phyloP scores from a whole-genome alignment of 2,113 vertebrate genomes.

The Rafetus swinhoei region DNA sequence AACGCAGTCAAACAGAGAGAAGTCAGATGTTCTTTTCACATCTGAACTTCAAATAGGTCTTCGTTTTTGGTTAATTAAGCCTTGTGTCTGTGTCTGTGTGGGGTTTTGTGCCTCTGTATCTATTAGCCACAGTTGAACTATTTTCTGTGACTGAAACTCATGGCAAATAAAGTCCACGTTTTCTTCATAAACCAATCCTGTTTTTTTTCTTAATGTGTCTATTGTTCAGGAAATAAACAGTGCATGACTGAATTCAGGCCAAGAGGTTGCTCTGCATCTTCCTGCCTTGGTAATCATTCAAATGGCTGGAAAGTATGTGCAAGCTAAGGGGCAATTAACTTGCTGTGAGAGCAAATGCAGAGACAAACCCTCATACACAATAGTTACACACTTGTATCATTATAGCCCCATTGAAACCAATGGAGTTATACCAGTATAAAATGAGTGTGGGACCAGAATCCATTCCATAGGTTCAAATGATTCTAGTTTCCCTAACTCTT shows the following conservation, averaged over 20 bases:
- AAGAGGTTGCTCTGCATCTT: accelerated
- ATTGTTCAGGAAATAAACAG: not conserved
- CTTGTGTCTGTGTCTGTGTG: slow-evolving; percentile 5
- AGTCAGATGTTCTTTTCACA: slow-evolving; percentile 65
- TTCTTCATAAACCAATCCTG: not conserved
- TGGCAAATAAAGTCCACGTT: not conserved
- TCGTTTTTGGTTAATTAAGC: slow-evolving; percentile 59
- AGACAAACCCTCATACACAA: not conserved
- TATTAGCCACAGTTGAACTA: not conserved
- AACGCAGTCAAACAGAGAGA: slow-evolving; percentile 64
- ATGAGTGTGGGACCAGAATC: not conserved
- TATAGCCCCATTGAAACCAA: not conserved
- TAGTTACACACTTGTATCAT: not conserved
- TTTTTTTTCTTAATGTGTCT: not conserved
- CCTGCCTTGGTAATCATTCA: not conserved
- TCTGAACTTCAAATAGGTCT: slow-evolving; percentile 63
- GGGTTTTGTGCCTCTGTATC: not conserved
- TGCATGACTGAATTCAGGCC: not conserved
- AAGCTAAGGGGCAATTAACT: not conserved
- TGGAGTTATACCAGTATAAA: accelerated
- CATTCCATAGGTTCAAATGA: not conserved
- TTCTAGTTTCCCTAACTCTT: not conserved
- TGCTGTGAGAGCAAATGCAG: not conserved
- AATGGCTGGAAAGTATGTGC: not conserved
- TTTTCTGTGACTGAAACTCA: not conserved